Percentiles rank a stretch among this genome's conserved stretches.
phyloP scores from a whole-genome alignment of 2,797 vertebrate species.

The Aphelocoma californica region DNA sequence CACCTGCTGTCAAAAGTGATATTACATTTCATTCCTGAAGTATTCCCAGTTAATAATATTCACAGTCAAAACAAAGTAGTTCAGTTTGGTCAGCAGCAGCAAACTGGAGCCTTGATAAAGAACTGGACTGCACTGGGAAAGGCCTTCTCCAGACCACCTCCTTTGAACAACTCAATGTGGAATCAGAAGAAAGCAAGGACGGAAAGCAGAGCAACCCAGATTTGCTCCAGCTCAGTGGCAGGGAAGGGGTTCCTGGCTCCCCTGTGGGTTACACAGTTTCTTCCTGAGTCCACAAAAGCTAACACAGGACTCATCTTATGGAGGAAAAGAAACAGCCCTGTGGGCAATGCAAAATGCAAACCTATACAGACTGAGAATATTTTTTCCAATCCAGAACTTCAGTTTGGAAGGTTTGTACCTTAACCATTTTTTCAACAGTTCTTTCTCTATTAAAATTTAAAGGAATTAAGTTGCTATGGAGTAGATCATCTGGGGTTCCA shows the following conservation, averaged over 20 bases:
- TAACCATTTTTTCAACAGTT: neutral
- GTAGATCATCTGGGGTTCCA: neutral
- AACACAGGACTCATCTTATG: neutral
- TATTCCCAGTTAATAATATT: neutral
- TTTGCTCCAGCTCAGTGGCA: neutral
- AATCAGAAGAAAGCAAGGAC: neutral
- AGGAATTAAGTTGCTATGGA: neutral
- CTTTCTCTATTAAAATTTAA: neutral
- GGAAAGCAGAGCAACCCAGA: neutral
- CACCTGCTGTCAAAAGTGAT: neutral
- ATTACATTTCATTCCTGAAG: neutral
- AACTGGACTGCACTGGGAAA: neutral
- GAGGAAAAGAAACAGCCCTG: neutral
- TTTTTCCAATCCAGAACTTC: neutral
- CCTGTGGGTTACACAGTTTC: neutral
- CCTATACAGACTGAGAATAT: neutral
- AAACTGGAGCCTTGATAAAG: neutral
- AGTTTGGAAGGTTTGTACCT: neutral
- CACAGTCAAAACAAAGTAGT: neutral
- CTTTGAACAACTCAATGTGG: accelerated
- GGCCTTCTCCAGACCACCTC: neutral
- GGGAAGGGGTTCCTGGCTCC: neutral
- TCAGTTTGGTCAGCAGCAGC: neutral
- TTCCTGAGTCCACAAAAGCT: neutral
- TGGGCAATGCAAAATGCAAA: neutral